These are phyloP conservation scores for Coboldia fuscipes DNA, from an alignment of 1,140 invertebrate species.

Conservation along the genomic window DNA sequence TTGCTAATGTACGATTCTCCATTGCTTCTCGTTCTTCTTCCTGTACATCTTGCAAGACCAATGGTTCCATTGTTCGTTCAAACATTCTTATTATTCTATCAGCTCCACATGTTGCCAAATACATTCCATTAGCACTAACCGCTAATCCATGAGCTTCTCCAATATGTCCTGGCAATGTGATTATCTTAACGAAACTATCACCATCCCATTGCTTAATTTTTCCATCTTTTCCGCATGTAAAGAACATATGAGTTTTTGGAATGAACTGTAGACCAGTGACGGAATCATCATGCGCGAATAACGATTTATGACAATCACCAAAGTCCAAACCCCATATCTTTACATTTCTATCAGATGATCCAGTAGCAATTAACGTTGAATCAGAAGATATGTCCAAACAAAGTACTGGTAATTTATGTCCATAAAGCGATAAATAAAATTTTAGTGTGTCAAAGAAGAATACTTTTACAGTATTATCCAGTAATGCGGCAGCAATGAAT, in stretches of 20 bases:
- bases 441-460: constrained; percentile 89
- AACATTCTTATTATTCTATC: constrained; percentile 78
- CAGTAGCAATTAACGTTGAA: constrained; percentile 73
- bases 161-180: constrained; percentile 69
- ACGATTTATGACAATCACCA: constrained; percentile 80
- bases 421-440: constrained; percentile 91
- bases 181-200: constrained; percentile 77
- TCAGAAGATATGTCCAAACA: constrained; percentile 90
- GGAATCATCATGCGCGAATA: constrained; percentile 87
- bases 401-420: constrained; percentile 86
- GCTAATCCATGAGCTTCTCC: constrained; percentile 54
- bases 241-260: constrained; percentile 80
- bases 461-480: constrained; percentile 89
- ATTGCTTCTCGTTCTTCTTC: constrained; percentile 60
- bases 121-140: constrained; percentile 62
- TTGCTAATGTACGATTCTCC: constrained; percentile 45
- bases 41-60: constrained; percentile 79
- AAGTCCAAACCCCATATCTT: constrained; percentile 99
- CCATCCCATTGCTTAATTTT: constrained; percentile 94
- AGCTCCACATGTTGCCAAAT: constrained; percentile 62
- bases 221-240: constrained; percentile 82
- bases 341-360: constrained; percentile 85
- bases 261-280: constrained; percentile 77
- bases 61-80: constrained; percentile 66
- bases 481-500: constrained; percentile 70